These are phyloP conservation scores for Lontra canadensis DNA, from an alignment of 2,113 vertebrate species.

Conservation along the genomic window DNA sequence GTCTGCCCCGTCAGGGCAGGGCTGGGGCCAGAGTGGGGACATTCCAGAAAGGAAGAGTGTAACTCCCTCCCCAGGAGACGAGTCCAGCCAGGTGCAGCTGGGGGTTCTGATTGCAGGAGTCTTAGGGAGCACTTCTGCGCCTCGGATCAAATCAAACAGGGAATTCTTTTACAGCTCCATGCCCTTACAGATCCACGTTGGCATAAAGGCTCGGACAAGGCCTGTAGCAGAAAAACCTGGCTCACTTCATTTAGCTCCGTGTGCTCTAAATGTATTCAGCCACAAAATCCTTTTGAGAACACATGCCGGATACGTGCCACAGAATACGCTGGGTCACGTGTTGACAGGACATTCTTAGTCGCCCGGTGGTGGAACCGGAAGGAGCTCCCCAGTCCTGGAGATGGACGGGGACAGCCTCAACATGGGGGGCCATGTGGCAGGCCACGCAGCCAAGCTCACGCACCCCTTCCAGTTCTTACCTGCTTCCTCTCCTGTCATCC, in stretches of 20 bases:
- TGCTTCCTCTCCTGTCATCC: not conserved
- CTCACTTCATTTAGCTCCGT: not conserved
- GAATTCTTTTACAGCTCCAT: not conserved
- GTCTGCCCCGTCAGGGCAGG: not conserved
- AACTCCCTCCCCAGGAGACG: not conserved
- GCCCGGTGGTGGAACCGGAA: not conserved
- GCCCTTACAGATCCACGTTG: fast-evolving
- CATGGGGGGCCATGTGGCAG: fast-evolving
- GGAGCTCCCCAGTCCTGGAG: fast-evolving
- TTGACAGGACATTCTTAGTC: fast-evolving
- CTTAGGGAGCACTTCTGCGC: not conserved
- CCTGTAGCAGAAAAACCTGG: not conserved
- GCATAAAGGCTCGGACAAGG: not conserved
- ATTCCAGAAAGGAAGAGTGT: not conserved
- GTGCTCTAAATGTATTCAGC: not conserved
- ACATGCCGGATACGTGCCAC: fast-evolving
- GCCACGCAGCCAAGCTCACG: not conserved
- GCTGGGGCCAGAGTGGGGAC: not conserved
- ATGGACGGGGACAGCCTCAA: not conserved
- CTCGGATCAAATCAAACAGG: not conserved
- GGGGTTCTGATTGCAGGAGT: not conserved
- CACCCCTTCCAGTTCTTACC: not conserved
- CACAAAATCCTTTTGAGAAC: not conserved
- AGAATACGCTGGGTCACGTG: fast-evolving
- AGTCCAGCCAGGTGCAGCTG: not conserved